phyloP scores from a whole-genome alignment of 1,140 invertebrate genomes.

The Globodera ellingtonae region DNA sequence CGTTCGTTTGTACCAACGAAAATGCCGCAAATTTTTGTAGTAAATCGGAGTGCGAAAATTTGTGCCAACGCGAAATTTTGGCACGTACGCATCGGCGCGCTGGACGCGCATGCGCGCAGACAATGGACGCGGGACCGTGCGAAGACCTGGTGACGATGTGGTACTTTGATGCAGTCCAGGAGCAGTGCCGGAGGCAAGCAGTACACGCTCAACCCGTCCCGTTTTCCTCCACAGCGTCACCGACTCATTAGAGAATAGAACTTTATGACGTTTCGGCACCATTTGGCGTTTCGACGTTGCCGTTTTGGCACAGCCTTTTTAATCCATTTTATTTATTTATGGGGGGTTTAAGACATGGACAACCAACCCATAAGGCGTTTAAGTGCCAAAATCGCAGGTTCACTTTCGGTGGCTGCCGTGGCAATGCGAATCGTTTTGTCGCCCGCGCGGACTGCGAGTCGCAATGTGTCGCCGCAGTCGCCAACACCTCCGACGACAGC shows the following conservation, averaged over 20 bases:
- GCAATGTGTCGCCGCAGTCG: conserved; percentile 13
- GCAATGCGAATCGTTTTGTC: conserved; percentile 78
- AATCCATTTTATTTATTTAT: too few relatives aligned
- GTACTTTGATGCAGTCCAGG: conserved; percentile 70
- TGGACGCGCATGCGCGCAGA: conserved; percentile 40
- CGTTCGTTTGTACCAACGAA: background rate
- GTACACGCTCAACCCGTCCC: background rate
- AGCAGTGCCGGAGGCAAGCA: conserved; percentile 68
- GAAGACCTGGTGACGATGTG: conserved; percentile 59
- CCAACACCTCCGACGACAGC: background rate
- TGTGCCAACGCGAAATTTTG: conserved; percentile 52
- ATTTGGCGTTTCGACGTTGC: too few relatives aligned
- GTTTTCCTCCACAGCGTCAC: too few relatives aligned
- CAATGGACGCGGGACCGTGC: conserved; percentile 58
- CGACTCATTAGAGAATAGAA: background rate
- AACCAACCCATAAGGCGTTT: background rate
- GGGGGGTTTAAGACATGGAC: too few relatives aligned
- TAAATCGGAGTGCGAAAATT: conserved; percentile 56
- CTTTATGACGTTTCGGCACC: background rate
- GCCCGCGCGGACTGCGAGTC: conserved; percentile 48
- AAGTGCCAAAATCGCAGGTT: conserved; percentile 69
- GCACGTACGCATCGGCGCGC: conserved; percentile 19
- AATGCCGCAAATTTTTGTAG: conserved; percentile 35
- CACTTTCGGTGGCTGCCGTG: conserved; percentile 66
- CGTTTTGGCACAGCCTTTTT: too few relatives aligned